A percentile compares a stretch with the other conserved stretches of the same genome.
Conservation (phyloP, 2,113 vertebrate species). For the Amia ocellicauda region DNA sequence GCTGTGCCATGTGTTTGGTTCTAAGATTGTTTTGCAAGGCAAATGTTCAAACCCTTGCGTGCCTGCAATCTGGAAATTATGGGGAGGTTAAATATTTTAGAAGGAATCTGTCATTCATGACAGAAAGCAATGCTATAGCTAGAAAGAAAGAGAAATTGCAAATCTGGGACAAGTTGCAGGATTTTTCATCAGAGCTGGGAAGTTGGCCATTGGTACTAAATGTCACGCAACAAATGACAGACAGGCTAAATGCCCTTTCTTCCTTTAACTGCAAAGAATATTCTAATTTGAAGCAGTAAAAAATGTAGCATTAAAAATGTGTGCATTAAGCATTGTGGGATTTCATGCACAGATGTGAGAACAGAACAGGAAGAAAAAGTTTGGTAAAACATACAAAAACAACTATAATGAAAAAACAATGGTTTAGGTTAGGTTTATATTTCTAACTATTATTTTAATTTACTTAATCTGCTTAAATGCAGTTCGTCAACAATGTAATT, state of each 20-base stretch:
- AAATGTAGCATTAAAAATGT: constrained; percentile 49
- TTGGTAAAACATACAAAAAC: no score
- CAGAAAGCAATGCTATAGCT: constrained; percentile 63
- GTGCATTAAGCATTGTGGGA: constrained; percentile 32
- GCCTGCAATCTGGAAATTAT: constrained; percentile 67
- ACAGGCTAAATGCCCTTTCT: neutral
- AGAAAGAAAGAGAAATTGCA: constrained; percentile 55
- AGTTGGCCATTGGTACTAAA: constrained; percentile 43
- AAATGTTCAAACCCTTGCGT: constrained; percentile 65
- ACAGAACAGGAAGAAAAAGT: neutral
- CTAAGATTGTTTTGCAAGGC: constrained; percentile 61
- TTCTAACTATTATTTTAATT: no score
- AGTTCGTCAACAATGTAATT: no score
- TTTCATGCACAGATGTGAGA: neutral
- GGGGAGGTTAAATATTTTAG: constrained; percentile 62
- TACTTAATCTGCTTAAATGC: no score
- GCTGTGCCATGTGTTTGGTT: constrained; percentile 27
- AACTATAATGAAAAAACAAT: no score
- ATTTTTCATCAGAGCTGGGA: constrained; percentile 42
- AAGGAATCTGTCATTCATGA: constrained; percentile 66
- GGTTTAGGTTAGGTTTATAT: no score
- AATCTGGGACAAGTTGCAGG: constrained; percentile 40
- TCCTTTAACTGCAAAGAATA: neutral
- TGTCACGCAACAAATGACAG: constrained; percentile 67
- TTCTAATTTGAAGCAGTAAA: neutral